Evolutionary conservation across 2,113 vertebrate genomes (phyloP), one percentile per base, ranked within the genome.

Genomic region (Bos indicus): DNA sequence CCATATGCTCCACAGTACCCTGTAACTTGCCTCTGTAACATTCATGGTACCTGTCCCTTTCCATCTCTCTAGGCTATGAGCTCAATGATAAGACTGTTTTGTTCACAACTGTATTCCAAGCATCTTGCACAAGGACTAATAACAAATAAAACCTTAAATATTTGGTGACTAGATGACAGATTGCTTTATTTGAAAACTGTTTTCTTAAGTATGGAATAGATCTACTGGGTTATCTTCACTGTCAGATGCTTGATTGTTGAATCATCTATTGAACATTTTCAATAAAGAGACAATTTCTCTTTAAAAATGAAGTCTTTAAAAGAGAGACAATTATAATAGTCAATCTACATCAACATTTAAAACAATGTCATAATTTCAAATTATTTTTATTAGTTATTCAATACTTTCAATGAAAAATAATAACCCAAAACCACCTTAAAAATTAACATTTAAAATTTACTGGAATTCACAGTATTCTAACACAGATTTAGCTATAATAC

Each of bases 91-190:
- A 78, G 28, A 87, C 13, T 91, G 48, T 95, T 97, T 93, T 80
- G 90, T 59, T 93, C 94, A 97, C 33, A 48, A 91, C 48, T 95
- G 46, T 74, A 97, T 77, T 93, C 74, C 54, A 97, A 97, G n/a
- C 21, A 91, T 57, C 59, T 81, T 80, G 67, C 36, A 74, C 7
- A 56, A 6, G 46, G 15, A 52, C 54, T 67, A 51, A 96, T 25
- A 94, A 86, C 78, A 62, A 89, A 97, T 2, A 88, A 46, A 97
- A 97, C 91, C 30, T 40, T 89, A 82, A 94, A 88, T 78, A 88
- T 59, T 46, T 91, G 56, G 67, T 10, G 33, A 90, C 30, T 90
- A 90, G 19, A 21, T 82, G 78, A 92, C 30, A 71, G 23, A 74
- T 0, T 88, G 15, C 36, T 81, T 51, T 54, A 91, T 26, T 92